Evolutionary conservation across 2,888 invertebrate genomes (phyloP).

Genomic region (Oasisia sp.): DNA sequence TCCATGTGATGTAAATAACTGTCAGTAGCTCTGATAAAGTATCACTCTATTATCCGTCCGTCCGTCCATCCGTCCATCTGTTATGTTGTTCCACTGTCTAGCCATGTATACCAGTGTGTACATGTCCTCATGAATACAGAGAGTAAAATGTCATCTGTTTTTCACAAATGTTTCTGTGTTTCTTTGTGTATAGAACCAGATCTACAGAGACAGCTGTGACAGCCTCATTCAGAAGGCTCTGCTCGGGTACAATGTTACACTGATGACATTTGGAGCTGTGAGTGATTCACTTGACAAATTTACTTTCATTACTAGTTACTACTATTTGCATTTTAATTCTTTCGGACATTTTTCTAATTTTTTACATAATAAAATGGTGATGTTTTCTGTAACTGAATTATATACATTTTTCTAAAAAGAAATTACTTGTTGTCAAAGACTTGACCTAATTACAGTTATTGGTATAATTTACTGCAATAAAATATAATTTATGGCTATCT

Average conservation of each 20-base stretch:
- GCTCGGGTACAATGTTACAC: slow-evolving; percentile 58
- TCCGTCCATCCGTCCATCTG: no score
- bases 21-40: no score
- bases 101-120: no score
- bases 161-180: background rate
- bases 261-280: slow-evolving; percentile 59
- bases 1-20: no score
- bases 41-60: no score
- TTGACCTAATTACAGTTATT: background rate
- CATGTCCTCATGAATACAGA: no score
- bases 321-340: background rate
- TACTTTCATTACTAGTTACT: background rate
- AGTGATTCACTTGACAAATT: slow-evolving; percentile 39
- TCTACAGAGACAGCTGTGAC: slow-evolving; percentile 55
- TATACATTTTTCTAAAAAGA: no score
- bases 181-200: slow-evolving; percentile 45
- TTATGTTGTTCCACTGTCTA: background rate
- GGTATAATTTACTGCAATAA: background rate
- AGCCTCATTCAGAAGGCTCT: slow-evolving; percentile 54
- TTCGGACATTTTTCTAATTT: background rate
- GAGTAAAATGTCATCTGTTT: no score
- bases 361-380: no score
- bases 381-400: no score
- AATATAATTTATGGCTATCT: background rate
- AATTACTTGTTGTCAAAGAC: no score